Evolutionary conservation across 2,888 invertebrate species (phyloP), one percentile per base, ranked within the genome.

Genomic region (Chrysomela aeneicollis): DNA sequence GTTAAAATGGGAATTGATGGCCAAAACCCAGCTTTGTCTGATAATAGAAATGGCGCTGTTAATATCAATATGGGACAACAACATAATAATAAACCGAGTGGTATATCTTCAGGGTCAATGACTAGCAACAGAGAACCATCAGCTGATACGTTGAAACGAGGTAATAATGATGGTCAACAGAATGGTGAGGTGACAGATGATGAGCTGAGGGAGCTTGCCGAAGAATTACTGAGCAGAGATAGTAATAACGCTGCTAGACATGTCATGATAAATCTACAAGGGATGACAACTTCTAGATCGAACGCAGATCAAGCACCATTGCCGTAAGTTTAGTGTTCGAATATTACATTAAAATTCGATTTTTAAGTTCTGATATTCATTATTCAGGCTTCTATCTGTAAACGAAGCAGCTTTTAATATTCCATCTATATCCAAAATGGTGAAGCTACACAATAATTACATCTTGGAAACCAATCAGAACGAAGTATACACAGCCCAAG

Each of bases 381-480:
- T 52, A 74, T 81, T 37, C 81, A 94, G 94, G 65, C 86, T 94
- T 64, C 80, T 94, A 46, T 85, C 85, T 15, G 86, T 93, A 19
- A 85, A 88, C 67, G 76, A 87, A 9, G 87, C 86, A 70, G 89
- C 86, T 18, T 87, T 87, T 80, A 85, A 88, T 78, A 89, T 90
- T 69, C 85, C 89, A 4, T 93, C 95, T 1, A 89, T 95, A 66
- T 86, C 90, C 70, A 91, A 89, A 75, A 86, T 96, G 72, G 79
- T 89, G 50, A 84, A 86, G 5, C 86, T 97, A 49, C 88, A 92
- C 79, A 92, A 97, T 80, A 97, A 97, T 82, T 97, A 96, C 79
- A 89, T 94, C 76, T 84, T 90, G 64, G 89, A 92, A 71, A 88
- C 90, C 0, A 84, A 86, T 60, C 85, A 87, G n/a, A 89, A 90